Base-by-base conservation (phyloP, 1,140 invertebrate species). In the Heliothis virescens region DNA sequence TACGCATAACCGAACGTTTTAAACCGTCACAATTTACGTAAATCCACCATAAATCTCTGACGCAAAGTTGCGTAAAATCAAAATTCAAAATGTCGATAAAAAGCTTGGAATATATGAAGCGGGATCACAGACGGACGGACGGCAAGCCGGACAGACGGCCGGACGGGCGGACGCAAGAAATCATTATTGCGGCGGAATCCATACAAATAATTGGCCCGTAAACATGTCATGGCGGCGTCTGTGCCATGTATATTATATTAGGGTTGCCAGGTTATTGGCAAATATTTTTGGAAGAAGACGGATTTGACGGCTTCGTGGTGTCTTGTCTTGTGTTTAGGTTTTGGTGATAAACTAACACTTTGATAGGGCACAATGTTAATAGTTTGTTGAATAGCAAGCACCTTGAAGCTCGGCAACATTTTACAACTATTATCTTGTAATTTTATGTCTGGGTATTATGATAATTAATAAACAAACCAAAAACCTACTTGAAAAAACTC, bases 141-240 rank as follows among this genome's bases (percentile, higher is more conserved):
- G 63, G 62, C 82, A n/a, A n/a, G 52, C n/a, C 15, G 52, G 52
- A 41, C 57, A 73, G 81, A 83, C 82, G 83, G 86, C 86, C 90
- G 82, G 82, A 83, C 85, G 83, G 86, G 82, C 86, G 84, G 86
- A 86, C 89, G 85, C 90, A 94, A 94, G 93, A 94, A 94, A 94
- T 93, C 93, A 93, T 94, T 94, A 93, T 92, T 93, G 92, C 88
- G 82, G 74, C 83, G 92, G 92, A 92, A 92, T 93, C 93, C 92
- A 94, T 94, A 94, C 93, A 93, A 94, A 93, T 94, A 94, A 94
- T 94, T 94, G 93, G 93, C 85, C 93, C 93, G 93, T 94, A 94
- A 94, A 94, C 92, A 93, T 93, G 93, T 94, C 93, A 91, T 84
- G 85, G 90, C 93, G 93, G 93, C 91, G 89, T 91, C 92, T 93